Evolutionary conservation across 2,888 invertebrate species (phyloP), one percentile per base, ranked within the genome.

Genomic region (Cataglyphis albicans): DNA sequence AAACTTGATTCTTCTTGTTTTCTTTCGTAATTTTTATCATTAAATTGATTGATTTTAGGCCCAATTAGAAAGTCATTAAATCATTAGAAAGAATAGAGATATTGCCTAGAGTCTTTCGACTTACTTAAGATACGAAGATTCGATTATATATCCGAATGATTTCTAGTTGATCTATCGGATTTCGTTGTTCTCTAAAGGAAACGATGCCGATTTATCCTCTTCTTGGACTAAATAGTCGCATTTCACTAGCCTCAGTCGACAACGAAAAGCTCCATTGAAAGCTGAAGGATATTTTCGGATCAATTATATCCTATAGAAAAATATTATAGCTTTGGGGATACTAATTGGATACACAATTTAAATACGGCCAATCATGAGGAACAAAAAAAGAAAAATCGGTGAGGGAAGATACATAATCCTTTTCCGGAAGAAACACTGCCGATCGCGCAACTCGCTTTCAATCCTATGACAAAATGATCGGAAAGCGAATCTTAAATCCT

Each of bases 301-400:
- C 70, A 41, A 18, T 68, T 35, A 44, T 44, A 44, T 80, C 44
- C 44, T 70, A 59, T 70, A 80, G 70, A 80, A 80, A 80, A 59
- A 70, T 80, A 80, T 70, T 65, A n/a, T 7, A 59, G 38, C 32
- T 55, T 41, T 67, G 57, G 57, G 78, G 70, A 80, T 80, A 41
- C 67, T 68, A 68, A 57, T 67, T 44, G 44, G 57, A 35, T 15
- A 52, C 1, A 18, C n/a, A 76, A 76, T 55, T 25, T 29, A 29
- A 21, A 15, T n/a, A 32, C 48, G 32, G n/a, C 18, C 32, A n/a
- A 78, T 41, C 3, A 38, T 48, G 9, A 57, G n/a, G n/a, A 6
- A 57, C 21, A 21, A 38, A 65, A 32, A 68, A 48, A 21, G 2
- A 4, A 32, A 2, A 57, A 67, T 41, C 64, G 25, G 38, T n/a